Evolutionary conservation across 2,888 invertebrate species (phyloP).

Genomic region (Philaethria dido): DNA sequence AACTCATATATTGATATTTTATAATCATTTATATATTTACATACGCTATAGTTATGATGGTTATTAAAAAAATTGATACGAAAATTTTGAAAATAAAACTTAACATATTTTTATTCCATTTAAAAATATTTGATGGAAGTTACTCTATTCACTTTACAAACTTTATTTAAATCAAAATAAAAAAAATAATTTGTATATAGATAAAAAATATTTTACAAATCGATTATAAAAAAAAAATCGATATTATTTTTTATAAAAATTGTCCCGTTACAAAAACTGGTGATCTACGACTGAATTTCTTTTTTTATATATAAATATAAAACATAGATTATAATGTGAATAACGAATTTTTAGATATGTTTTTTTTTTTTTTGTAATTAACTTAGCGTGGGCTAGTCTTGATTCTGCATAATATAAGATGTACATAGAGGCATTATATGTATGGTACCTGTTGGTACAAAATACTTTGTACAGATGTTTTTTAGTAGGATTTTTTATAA

Average conservation of each 20-base stretch:
- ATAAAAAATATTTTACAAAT: too few species aligned
- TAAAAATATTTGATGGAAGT: constrained; percentile 3
- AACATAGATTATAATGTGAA: constrained; percentile 53
- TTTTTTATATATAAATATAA: constrained; percentile 25
- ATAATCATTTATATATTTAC: too few species aligned
- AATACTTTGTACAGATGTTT: constrained; percentile 48
- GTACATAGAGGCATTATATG: constrained; percentile 69
- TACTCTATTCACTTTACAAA: not conserved
- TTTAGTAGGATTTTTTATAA: constrained; percentile 30
- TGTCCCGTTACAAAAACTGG: constrained; percentile 21
- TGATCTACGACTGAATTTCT: constrained; percentile 29
- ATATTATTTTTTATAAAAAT: not conserved
- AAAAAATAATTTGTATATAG: too few species aligned
- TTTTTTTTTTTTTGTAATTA: constrained; percentile 55
- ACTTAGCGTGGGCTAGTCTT: constrained; percentile 82
- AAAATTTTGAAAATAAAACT: not conserved
- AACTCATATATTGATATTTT: too few species aligned
- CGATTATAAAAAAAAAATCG: too few species aligned
- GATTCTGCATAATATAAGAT: constrained; percentile 70
- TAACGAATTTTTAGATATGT: constrained; percentile 77
- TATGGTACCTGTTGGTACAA: constrained; percentile 63
- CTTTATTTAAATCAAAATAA: too few species aligned
- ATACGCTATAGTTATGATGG: too few species aligned
- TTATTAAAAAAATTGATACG: too few species aligned
- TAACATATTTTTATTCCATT: not conserved